These are phyloP conservation scores for Sarcophaga caerulescens DNA, from an alignment of 2,888 invertebrate genomes.

Conservation along the genomic window DNA sequence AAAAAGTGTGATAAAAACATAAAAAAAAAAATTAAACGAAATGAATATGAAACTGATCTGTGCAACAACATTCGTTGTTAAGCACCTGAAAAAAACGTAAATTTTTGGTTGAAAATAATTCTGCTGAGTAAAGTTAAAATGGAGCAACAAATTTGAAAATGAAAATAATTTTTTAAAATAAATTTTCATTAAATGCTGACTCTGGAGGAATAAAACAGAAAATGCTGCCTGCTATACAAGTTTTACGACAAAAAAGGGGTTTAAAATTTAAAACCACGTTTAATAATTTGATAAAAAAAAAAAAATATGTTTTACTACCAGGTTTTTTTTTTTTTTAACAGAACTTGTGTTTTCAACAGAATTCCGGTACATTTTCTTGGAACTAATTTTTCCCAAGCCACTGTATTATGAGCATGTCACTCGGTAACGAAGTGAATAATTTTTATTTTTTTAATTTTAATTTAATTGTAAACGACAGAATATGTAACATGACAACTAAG, in stretches of 20 bases:
- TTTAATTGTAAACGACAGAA: conserved; percentile 7
- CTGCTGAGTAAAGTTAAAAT: conserved; percentile 57
- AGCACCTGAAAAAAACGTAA: conserved; percentile 41
- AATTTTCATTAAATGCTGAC: conserved; percentile 55
- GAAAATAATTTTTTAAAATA: background rate
- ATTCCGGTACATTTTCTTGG: conserved; percentile 79
- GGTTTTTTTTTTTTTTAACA: background rate
- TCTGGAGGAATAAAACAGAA: conserved; percentile 28
- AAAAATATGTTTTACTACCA: conserved; percentile 46
- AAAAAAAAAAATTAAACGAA: conserved; percentile 28
- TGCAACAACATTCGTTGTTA: conserved; percentile 37
- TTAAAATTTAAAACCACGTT: conserved; percentile 54
- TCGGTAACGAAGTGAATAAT: conserved; percentile 8
- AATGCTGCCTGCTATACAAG: conserved; percentile 5
- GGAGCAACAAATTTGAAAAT: conserved; percentile 18
- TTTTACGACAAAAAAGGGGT: conserved; percentile 21
- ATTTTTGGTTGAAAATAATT: conserved; percentile 25
- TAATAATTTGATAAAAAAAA: conserved; percentile 3
- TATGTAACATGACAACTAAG: conserved; percentile 39
- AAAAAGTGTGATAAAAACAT: background rate
- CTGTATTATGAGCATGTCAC: conserved; percentile 31
- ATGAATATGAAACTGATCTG: conserved; percentile 42
- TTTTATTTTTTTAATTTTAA: background rate
- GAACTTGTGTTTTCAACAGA: conserved; percentile 76
- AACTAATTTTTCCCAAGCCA: conserved; percentile 77